phyloP scores from a whole-genome alignment of 2,113 vertebrate genomes.

The Tringa solitaria region DNA sequence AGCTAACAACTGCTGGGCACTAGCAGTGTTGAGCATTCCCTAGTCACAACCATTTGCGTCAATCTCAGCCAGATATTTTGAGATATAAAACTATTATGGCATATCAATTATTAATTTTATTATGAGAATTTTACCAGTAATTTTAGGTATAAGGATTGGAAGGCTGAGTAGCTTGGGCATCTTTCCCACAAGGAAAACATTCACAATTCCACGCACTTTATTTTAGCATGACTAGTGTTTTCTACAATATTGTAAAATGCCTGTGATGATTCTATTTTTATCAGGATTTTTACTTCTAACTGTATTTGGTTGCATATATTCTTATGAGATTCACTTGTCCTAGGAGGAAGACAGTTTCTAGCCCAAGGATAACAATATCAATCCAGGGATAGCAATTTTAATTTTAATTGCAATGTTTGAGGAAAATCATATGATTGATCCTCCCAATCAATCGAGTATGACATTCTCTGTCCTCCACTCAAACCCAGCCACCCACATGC shows the following conservation, averaged over 20 bases:
- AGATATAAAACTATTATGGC: background rate
- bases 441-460: rapidly evolving
- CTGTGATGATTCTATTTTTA: background rate
- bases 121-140: background rate
- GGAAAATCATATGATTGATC: background rate
- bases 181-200: background rate
- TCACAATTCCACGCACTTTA: background rate
- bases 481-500: background rate
- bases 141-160: background rate
- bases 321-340: background rate
- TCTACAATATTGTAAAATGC: background rate
- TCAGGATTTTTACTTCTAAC: background rate
- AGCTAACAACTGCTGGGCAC: background rate
- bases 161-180: background rate
- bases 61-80: background rate
- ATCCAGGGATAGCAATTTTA: background rate
- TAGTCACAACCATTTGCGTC: background rate
- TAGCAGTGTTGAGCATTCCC: background rate
- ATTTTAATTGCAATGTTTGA: background rate
- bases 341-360: background rate
- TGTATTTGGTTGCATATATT: background rate
- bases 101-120: conserved; percentile 6
- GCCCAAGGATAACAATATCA: background rate
- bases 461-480: background rate
- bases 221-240: background rate